phyloP scores from a whole-genome alignment of 1,140 invertebrate genomes.

The Drosophila sucinea region DNA sequence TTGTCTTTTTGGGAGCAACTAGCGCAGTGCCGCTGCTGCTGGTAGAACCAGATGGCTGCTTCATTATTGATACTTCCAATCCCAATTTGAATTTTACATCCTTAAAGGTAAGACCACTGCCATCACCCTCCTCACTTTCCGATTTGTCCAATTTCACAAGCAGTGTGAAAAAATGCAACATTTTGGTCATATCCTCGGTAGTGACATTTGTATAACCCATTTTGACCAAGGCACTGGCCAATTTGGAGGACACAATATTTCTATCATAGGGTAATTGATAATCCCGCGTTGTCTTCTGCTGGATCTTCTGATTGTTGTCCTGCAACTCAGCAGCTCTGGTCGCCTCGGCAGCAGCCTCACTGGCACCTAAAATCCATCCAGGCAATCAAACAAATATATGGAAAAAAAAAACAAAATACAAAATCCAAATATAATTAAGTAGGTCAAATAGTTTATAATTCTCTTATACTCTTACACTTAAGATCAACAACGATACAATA shows the following conservation, averaged over 20 bases:
- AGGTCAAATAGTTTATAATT: not conserved
- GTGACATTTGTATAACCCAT: conserved; percentile 91
- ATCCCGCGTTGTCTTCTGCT: conserved; percentile 3
- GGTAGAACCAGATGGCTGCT: too few species aligned
- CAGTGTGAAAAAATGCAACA: conserved; percentile 90
- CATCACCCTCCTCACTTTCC: conserved; percentile 5
- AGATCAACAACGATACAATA: not conserved
- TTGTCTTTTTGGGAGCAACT: not conserved
- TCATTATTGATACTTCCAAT: not conserved
- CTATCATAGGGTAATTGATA: conserved; percentile 68
- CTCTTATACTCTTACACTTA: not conserved
- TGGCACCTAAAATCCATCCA: conserved; percentile 7
- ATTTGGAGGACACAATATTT: conserved; percentile 87
- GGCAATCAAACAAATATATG: conserved; percentile 2
- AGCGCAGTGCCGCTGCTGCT: too few species aligned
- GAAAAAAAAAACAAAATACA: not conserved
- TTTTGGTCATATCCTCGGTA: conserved; percentile 89
- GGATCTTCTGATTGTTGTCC: not conserved
- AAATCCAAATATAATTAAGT: conserved; percentile 8
- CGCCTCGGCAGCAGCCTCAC: conserved; percentile 1
- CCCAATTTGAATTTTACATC: conserved; percentile 39
- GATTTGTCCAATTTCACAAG: conserved; percentile 81
- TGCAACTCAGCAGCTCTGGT: not conserved
- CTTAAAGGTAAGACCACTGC: conserved; percentile 37
- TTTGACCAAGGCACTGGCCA: conserved; percentile 89